These are phyloP conservation scores for Lethrus apterus DNA, from an alignment of 1,140 invertebrate genomes.

Conservation along the genomic window DNA sequence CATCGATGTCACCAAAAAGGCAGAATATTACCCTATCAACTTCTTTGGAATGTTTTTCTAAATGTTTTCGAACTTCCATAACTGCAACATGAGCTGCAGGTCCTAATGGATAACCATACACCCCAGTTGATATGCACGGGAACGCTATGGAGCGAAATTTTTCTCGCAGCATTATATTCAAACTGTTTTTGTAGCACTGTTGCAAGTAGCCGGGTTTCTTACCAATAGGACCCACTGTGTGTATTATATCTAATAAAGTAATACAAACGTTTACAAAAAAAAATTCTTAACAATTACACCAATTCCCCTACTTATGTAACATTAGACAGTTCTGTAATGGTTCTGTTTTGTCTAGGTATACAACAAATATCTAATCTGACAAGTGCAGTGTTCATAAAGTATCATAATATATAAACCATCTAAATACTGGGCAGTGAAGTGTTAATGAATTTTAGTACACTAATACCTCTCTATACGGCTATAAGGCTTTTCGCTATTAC, in stretches of 20 bases:
- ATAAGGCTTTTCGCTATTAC: too few relatives aligned
- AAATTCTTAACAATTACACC: too few relatives aligned
- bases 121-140: conserved; percentile 80
- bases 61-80: conserved; percentile 55
- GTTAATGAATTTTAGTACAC: too few relatives aligned
- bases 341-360: too few relatives aligned
- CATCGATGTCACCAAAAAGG: conserved; percentile 65
- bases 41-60: conserved; percentile 55
- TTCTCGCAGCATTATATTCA: conserved; percentile 53
- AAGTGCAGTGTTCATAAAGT: too few relatives aligned
- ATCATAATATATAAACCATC: too few relatives aligned
- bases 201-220: conserved; percentile 57
- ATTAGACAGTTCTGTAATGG: too few relatives aligned
- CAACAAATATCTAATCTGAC: too few relatives aligned
- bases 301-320: too few relatives aligned
- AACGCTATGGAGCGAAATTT: conserved; percentile 66
- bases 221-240: conserved; percentile 74
- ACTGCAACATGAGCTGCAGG: conserved; percentile 68
- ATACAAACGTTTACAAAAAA: too few relatives aligned
- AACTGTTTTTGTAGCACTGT: conserved; percentile 62
- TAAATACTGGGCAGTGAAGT: too few relatives aligned
- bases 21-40: conserved; percentile 77
- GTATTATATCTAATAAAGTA: conserved; percentile 63
- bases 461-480: too few relatives aligned
- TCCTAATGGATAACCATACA: conserved; percentile 77